Evolutionary conservation across 2,888 invertebrate genomes (phyloP).

Genomic region (Drosophila subsilvestris): DNA sequence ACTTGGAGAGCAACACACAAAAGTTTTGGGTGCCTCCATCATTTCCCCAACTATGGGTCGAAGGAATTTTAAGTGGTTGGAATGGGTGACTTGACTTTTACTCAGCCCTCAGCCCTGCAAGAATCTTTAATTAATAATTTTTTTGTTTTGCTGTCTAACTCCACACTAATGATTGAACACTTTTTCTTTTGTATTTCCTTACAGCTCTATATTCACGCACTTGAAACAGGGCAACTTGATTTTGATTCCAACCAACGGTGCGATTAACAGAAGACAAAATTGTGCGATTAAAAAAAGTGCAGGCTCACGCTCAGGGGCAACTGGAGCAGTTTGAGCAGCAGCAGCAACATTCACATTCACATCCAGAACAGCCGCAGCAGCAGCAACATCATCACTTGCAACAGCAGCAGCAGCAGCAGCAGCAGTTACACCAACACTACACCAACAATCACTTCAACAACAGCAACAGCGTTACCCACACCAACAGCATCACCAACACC

Average conservation of each 20-base stretch:
- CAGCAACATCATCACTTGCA: slow-evolving; percentile 44
- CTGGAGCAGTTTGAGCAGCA: slow-evolving; percentile 73
- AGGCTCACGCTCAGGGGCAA: slow-evolving; percentile 78
- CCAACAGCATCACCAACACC: slow-evolving; percentile 50
- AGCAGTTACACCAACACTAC: slow-evolving; percentile 49
- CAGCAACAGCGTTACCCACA: slow-evolving; percentile 58
- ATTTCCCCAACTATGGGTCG: too few relatives aligned
- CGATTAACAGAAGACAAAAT: slow-evolving; percentile 62
- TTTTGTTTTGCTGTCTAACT: too few relatives aligned
- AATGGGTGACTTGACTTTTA: too few relatives aligned
- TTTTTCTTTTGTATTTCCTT: not conserved
- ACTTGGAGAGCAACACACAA: not conserved
- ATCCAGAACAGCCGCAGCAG: slow-evolving; percentile 26
- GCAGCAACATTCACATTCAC: not conserved
- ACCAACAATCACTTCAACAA: slow-evolving; percentile 45
- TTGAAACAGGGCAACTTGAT: not conserved
- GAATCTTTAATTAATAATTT: too few relatives aligned
- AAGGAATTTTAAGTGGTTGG: too few relatives aligned
- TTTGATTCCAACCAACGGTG: slow-evolving; percentile 15
- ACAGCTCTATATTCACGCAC: not conserved
- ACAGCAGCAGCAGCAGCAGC: slow-evolving; percentile 42
- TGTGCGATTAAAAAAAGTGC: slow-evolving; percentile 76
- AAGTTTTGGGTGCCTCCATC: not conserved
- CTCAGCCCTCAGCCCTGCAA: too few relatives aligned
- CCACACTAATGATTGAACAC: not conserved